phyloP scores from a whole-genome alignment of 2,797 vertebrate genomes.

The Lutjanus argentimaculatus region DNA sequence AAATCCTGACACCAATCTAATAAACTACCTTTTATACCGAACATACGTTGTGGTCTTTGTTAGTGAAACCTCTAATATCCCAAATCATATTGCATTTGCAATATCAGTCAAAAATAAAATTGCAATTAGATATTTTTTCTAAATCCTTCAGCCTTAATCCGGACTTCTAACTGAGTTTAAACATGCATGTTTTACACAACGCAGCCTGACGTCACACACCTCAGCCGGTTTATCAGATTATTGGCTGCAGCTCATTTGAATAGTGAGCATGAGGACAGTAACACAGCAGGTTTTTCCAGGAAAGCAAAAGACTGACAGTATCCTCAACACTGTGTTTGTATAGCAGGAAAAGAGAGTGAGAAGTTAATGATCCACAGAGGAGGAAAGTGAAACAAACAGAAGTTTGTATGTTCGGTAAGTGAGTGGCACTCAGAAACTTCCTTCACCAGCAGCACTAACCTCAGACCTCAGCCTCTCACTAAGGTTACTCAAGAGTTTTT shows the following conservation, averaged over 20 bases:
- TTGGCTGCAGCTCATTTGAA: constrained; percentile 26
- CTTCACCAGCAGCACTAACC: background rate
- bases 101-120: no score
- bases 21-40: no score
- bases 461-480: background rate
- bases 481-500: background rate
- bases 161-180: background rate
- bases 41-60: no score
- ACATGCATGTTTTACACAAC: constrained; percentile 20
- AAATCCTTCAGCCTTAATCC: no score
- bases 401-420: background rate
- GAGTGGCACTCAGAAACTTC: background rate
- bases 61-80: no score
- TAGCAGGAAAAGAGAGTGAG: no score
- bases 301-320: background rate
- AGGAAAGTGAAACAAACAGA: background rate
- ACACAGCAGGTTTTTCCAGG: constrained; percentile 23
- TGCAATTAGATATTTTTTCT: no score
- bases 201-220: background rate
- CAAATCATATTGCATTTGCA: no score
- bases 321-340: background rate
- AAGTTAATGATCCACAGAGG: no score
- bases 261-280: background rate
- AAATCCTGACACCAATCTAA: no score
- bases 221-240: background rate